Evolutionary conservation across 2,797 vertebrate genomes (phyloP), one percentile per base, ranked within the genome.

Genomic region (Vultur gryphus): DNA sequence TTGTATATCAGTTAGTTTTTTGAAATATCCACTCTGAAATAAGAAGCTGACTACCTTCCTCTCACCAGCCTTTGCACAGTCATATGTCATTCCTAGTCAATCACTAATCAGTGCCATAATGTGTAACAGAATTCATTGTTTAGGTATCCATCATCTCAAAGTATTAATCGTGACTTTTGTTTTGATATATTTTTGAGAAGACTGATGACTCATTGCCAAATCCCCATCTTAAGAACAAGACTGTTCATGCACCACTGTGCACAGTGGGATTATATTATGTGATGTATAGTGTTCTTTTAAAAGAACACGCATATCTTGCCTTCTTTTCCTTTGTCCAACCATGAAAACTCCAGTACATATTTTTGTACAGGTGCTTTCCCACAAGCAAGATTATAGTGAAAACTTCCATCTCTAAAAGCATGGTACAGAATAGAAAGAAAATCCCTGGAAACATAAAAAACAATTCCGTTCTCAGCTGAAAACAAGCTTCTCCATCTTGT

Each of bases 1-100:
- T 35, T 39, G 7, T 31, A 3, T 24, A 28, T 29, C 2, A 1
- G 2, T 26, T 44, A 3, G 0, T 6, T 44, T 66, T 75, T 71
- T 59, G 2, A 57, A 59, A 43, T 35, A 58, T 3, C 16, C 20
- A 39, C 12, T 57, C 20, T 58, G 26, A 89, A 86, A 48, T 12
- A 73, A 54, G 31, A 14, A 66, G 23, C 20, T 62, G 48, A 65
- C 26, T 51, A 11, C 18, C 9, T 85, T 82, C 24, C 21, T 67
- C 37, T 71, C 43, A 35, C 21, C 21, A 67, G 12, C 18, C 11
- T 72, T 73, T 59, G 29, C 46, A 61, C 6, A 16, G 54, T 54
- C 18, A 4, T 37, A 6, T 31, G 9, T 35, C 37, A 66, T 57
- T 72, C 24, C 33, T 69, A 26, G 29, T 8, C 39, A 85, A 19